Percentiles rank a stretch among this genome's conserved stretches.
phyloP scores from a whole-genome alignment of 2,113 vertebrate genomes.

The Leptobrachium ailaonicum region DNA sequence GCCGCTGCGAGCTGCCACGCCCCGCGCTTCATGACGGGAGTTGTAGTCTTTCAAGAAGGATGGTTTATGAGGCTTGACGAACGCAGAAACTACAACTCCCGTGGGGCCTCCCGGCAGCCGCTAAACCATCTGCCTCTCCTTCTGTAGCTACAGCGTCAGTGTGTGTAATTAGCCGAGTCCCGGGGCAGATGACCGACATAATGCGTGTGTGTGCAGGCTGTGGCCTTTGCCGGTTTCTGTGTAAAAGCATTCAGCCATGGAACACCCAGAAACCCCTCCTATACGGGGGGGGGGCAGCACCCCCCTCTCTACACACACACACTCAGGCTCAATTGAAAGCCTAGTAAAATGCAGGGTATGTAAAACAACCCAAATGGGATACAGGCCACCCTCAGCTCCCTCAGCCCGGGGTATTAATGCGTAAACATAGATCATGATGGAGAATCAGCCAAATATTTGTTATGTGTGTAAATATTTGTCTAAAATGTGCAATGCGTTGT shows the following conservation, averaged over 20 bases:
- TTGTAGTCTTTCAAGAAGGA: conserved; percentile 24
- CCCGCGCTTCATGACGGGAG: conserved; percentile 28
- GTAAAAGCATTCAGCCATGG: not conserved
- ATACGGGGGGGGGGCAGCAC: no score
- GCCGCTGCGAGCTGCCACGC: not conserved
- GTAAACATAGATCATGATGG: no score
- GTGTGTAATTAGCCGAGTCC: conserved; percentile 29
- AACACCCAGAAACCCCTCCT: not conserved
- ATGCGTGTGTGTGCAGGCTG: not conserved
- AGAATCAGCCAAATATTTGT: no score
- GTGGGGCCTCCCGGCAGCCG: not conserved
- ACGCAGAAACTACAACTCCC: conserved; percentile 34
- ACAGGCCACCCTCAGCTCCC: no score
- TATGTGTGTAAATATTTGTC: no score
- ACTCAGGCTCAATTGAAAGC: no score
- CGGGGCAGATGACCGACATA: conserved; percentile 37
- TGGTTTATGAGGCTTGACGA: not conserved
- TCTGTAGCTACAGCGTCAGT: conserved; percentile 16
- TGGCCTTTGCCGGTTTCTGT: not conserved
- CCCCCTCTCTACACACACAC: no score
- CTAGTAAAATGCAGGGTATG: no score
- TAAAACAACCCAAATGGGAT: no score
- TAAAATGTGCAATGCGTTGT: no score
- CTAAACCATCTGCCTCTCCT: conserved; percentile 39
- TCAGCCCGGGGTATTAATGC: no score